phyloP scores from a whole-genome alignment of 1,140 invertebrate species.

The Gryllus bimaculatus region DNA sequence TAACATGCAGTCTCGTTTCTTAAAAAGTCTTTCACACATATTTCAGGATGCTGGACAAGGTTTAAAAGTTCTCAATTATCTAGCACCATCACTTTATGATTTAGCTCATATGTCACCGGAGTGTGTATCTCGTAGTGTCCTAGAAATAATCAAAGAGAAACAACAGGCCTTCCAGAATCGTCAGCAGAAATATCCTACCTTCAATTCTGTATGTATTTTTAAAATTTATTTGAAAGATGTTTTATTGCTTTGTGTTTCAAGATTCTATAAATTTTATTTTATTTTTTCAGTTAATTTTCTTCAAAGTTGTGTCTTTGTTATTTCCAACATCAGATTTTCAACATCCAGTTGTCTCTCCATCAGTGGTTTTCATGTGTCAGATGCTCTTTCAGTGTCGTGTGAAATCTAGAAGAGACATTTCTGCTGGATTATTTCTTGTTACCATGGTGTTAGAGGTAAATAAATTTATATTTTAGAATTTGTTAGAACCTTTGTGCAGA shows the following conservation, averaged over 20 bases:
- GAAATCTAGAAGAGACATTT: constrained; percentile 52
- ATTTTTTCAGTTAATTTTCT: constrained; percentile 56
- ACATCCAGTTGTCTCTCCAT: constrained; percentile 76
- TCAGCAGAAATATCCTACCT: constrained; percentile 49
- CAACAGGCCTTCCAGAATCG: constrained; percentile 51
- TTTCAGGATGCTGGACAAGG: constrained; percentile 14
- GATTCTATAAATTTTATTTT: constrained; percentile 10
- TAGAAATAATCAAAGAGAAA: constrained; percentile 65
- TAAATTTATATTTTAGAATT: constrained; percentile 9
- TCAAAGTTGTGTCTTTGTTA: constrained; percentile 64
- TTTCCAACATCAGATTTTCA: constrained; percentile 83
- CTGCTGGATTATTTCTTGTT: constrained; percentile 67
- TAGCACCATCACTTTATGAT: constrained; percentile 62
- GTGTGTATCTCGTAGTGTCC: constrained; percentile 50
- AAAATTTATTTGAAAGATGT: constrained; percentile 6
- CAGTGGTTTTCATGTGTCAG: constrained; percentile 71
- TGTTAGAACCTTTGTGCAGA: neutral
- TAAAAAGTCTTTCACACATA: neutral
- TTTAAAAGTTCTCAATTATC: constrained; percentile 32
- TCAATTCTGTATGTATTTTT: constrained; percentile 48
- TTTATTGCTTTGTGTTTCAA: neutral
- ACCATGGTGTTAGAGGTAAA: constrained; percentile 62
- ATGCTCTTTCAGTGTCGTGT: constrained; percentile 56
- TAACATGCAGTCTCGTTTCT: neutral
- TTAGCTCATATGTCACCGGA: constrained; percentile 58